Base-by-base conservation (phyloP, 1,140 invertebrate species). In the Pseudoatta argentina region DNA sequence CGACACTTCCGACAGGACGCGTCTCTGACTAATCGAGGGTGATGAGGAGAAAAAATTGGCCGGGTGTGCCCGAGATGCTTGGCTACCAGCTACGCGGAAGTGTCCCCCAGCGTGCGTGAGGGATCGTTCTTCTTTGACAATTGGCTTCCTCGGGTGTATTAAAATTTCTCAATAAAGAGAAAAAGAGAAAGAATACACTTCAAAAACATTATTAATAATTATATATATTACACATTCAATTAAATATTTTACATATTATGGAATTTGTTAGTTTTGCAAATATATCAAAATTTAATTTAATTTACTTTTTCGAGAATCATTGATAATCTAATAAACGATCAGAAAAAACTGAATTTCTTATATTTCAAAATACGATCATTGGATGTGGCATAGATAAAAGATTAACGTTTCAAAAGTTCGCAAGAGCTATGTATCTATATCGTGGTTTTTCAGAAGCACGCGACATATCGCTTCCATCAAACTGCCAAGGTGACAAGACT, bases 1-100 rank as follows among this genome's bases (percentile, higher is more conserved):
- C 34, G 88, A 85, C 88, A 89, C 88, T 89, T 89, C 88, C 88
- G 85, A 87, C 88, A 69, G 85, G 48, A 72, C 30, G 39, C 44
- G 27, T 51, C 57, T 63, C 61, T 89, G 78, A 89, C 85, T 87
- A 89, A 89, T 89, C 72, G 85, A 67, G 59, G 27, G 30, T 76
- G 59, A 89, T 89, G 75, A 55, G 16, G 53, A 89, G 85, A 89
- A 83, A 83, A 87, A 89, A 89, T 89, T 77, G 51, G 64, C 18
- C 10, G 69, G 88, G 88, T 57, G 88, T 48, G 88, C 34, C 87
- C 63, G 16, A 18, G 27, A 51, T 71, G 73, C 66, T 89, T 21
- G 44, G 69, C 88, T 75, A 82, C 75, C 71, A 72, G 4, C 27
- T 57, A 27, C 64, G 57, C 73, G 57, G 27, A 78, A 78, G 82